Conservation (phyloP, 2,888 invertebrate species). For the Sarcophaga carnaria region DNA sequence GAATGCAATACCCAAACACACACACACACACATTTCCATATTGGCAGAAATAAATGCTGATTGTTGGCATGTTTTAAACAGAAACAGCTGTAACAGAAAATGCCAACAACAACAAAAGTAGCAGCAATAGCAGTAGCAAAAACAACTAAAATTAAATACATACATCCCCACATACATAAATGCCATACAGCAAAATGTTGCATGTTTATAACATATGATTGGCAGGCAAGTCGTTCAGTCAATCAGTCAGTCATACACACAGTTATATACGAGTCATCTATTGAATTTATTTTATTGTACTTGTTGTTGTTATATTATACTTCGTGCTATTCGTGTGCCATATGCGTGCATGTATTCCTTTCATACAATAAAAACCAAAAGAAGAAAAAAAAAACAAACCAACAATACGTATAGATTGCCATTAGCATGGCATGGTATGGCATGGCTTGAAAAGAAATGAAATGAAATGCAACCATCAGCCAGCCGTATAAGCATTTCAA, state of each 20-base stretch:
- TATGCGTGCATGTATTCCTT: not conserved
- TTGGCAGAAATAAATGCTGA: not conserved
- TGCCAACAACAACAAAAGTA: not conserved
- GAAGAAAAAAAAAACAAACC: not conserved
- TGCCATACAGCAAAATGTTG: slow-evolving; percentile 47
- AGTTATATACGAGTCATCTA: slow-evolving; percentile 25
- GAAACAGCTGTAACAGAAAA: slow-evolving; percentile 62
- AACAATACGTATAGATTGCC: not conserved
- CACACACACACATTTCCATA: slow-evolving; percentile 7
- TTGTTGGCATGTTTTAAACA: slow-evolving; percentile 55
- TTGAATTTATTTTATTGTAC: slow-evolving; percentile 35
- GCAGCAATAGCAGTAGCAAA: slow-evolving; percentile 14
- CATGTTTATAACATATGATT: slow-evolving; percentile 64
- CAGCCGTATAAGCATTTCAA: slow-evolving; percentile 20
- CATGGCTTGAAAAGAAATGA: not conserved
- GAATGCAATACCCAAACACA: not conserved
- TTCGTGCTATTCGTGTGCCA: slow-evolving; percentile 9
- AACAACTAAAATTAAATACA: not conserved
- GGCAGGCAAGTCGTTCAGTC: slow-evolving; percentile 43
- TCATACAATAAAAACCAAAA: not conserved
- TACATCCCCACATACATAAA: not conserved
- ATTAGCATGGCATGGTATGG: not conserved
- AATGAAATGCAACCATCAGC: slow-evolving; percentile 47
- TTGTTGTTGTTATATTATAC: slow-evolving; percentile 14
- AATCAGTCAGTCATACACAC: slow-evolving; percentile 26